Base-by-base conservation (phyloP, 2,113 vertebrate species). In the Erpornis zantholeuca region DNA sequence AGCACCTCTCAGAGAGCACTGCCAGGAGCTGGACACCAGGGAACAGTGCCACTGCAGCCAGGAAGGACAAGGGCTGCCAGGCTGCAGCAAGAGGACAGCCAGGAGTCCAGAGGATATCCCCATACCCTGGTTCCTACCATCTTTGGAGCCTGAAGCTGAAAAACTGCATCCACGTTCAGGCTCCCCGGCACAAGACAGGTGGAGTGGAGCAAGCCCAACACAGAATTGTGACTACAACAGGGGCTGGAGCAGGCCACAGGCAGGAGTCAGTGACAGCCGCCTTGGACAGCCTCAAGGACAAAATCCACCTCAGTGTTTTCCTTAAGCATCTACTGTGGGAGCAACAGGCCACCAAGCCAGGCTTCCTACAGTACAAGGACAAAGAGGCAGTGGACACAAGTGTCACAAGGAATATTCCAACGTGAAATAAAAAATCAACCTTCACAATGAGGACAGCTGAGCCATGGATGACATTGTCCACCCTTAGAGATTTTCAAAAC, bases 191-290 rank as follows among this genome's bases (percentile, higher is more conserved):
- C 15, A 31, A 57, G 56, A 11, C 21, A 25, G 53, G 12, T 4
- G 6, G 29, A 76, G 12, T 8, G 25, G 20, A 38, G n/a, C 3
- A 2, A 31, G 31, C 7, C 20, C 20, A 24, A 2, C 1, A 2
- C 6, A 29, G 61, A 60, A 12, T 19, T 31, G 24, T 49, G 50
- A 23, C 65, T 4, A 7, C 12, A 17, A 5, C 4, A 2, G 31
- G 27, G 28, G 36, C 64, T 44, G 27, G 28, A 45, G 36, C 45
- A 45, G 20, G 35, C 38, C 27, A 9, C 29, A 4, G 13, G 35
- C 15, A 11, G 44, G 29, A 35, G 38, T 2, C 49, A n/a, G 35
- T 12, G 16, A 28, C 2, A 60, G 52, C 19, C 11, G 7, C 20
- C 38, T 31, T 4, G 61, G 7, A 25, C 3, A 36, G 59, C 61